Evolutionary conservation across 2,797 vertebrate species (phyloP), one percentile per base, ranked within the genome.

Genomic region (Podarcis siculus): DNA sequence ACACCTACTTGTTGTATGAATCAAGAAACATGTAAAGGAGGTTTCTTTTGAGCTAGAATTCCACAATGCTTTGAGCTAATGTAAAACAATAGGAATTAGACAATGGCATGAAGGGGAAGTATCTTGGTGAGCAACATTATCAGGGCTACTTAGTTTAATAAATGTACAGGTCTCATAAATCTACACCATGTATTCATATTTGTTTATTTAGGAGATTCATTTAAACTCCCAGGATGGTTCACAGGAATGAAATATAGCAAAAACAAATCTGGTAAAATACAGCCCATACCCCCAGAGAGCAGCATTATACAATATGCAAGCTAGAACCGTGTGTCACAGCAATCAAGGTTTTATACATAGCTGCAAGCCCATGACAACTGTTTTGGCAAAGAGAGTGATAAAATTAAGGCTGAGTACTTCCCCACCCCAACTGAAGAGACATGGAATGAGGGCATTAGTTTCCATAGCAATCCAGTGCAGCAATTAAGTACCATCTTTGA

Each of bases 31-130:
- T 49, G 86, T 89, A 78, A 90, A 30, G 42, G 64, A 76, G 30
- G 6, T 90, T 87, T 67, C 72, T 90, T 94, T 89, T 90, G 86
- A 91, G 72, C 67, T 58, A 81, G 1, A 49, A 35, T 93, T 89
- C 82, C n/a, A 23, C 79, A 91, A 94, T 83, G 30, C 42, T 85
- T 90, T 91, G 39, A 8, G 12, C 45, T 85, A 67, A 89, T 89
- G 21, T 49, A 37, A 92, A 82, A 42, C 35, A 66, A n/a, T 58
- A 45, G 76, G 83, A 91, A 80, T 88, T 27, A 81, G 79, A 92
- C 64, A 17, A 37, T 82, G 66, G 25, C 27, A 32, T 79, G 79
- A 86, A 77, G 76, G 85, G 35, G 76, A 35, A 2, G 0, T n/a
- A 8, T 88, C 87, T 58, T 86, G 85, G 82, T 69, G 83, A 86